Evolutionary conservation across 2,888 invertebrate genomes (phyloP).

Genomic region (Zaprionus lineosus): DNA sequence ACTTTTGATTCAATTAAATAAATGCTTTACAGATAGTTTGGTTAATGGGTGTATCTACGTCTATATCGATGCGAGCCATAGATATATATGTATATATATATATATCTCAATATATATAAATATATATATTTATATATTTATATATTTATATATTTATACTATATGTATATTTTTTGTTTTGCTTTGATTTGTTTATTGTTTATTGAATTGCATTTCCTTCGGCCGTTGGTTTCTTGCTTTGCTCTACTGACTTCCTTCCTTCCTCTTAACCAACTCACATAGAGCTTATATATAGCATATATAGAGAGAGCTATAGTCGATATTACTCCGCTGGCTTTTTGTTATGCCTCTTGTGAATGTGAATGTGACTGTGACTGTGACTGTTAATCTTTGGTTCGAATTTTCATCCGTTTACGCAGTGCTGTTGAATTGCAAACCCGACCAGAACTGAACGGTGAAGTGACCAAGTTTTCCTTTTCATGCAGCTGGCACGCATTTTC

Average conservation of each 20-base stretch:
- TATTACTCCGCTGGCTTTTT: slow-evolving; percentile 53
- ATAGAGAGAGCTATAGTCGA: slow-evolving; percentile 36
- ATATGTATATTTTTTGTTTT: neutral
- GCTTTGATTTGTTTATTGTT: neutral
- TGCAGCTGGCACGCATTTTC: slow-evolving; percentile 69
- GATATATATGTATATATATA: neutral
- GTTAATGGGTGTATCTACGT: too few relatives aligned
- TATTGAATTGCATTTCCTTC: neutral
- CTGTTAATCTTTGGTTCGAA: slow-evolving; percentile 12
- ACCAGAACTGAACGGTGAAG: slow-evolving; percentile 81
- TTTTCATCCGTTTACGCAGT: slow-evolving; percentile 68
- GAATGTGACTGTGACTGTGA: too few relatives aligned
- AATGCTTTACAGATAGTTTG: too few relatives aligned
- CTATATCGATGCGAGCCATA: too few relatives aligned
- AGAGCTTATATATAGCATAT: slow-evolving; percentile 4
- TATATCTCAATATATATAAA: neutral
- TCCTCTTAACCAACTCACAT: slow-evolving; percentile 13
- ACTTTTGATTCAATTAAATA: neutral
- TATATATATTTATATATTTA: neutral
- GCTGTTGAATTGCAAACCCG: slow-evolving; percentile 82
- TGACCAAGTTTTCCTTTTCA: slow-evolving; percentile 75
- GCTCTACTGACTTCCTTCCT: too few relatives aligned
- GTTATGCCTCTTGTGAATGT: slow-evolving; percentile 32
- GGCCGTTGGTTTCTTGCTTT: slow-evolving; percentile 5
- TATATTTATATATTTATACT: neutral